phyloP scores from a whole-genome alignment of 2,888 invertebrate genomes.

The Phyto melanocephala region DNA sequence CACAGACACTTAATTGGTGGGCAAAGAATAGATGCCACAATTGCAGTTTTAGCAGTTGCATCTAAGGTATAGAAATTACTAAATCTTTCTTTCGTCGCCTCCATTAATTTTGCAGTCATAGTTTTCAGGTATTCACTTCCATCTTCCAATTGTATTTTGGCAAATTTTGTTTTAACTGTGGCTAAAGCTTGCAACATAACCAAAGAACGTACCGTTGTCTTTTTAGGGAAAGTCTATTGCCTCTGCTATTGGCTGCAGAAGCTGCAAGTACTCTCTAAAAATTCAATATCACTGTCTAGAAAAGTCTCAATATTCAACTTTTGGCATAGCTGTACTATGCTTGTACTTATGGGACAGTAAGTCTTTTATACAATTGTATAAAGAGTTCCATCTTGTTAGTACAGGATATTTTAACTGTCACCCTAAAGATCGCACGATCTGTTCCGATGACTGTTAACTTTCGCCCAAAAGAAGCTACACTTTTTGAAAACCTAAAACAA shows the following conservation, averaged over 20 bases:
- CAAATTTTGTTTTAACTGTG: conserved; percentile 33
- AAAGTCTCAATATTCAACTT: conserved; percentile 35
- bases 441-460: too few species aligned
- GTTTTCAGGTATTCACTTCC: conserved; percentile 16
- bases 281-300: conserved; percentile 41
- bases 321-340: conserved; percentile 36
- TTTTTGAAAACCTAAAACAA: not conserved
- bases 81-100: conserved; percentile 16
- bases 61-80: conserved; percentile 25
- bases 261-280: conserved; percentile 35
- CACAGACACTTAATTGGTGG: conserved; percentile 33
- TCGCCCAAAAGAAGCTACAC: not conserved
- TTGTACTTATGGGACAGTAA: conserved; percentile 17
- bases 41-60: conserved; percentile 32
- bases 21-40: conserved; percentile 38
- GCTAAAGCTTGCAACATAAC: too few species aligned
- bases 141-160: conserved; percentile 27
- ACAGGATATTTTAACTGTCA: conserved; percentile 3
- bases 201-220: conserved; percentile 40
- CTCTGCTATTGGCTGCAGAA: conserved; percentile 43
- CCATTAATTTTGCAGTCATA: conserved; percentile 12
- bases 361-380: not conserved
- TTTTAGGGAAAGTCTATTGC: conserved; percentile 42
- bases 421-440: conserved; percentile 5
- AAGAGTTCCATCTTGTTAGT: conserved; percentile 19